A percentile compares a stretch with the other conserved stretches of the same genome.
Evolutionary conservation across 2,113 vertebrate genomes (phyloP).

Genomic region (Sapajus apella): DNA sequence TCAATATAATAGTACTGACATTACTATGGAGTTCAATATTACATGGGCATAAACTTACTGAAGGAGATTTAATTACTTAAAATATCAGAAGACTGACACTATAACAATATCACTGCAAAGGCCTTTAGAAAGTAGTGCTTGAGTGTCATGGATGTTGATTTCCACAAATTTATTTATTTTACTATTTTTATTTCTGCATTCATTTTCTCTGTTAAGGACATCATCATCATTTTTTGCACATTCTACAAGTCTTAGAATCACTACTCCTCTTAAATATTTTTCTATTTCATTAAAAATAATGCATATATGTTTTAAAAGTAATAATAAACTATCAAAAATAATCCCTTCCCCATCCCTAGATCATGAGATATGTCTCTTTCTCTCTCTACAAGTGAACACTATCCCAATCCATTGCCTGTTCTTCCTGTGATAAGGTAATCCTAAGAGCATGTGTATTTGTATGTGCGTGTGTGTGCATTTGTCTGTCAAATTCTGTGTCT

Average conservation of each 20-base stretch:
- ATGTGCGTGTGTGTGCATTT: background rate
- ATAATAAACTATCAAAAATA: background rate
- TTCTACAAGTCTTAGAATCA: background rate
- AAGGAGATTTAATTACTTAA: constrained; percentile 71
- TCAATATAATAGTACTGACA: constrained; percentile 45
- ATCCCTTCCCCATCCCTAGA: background rate
- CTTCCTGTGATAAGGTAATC: background rate
- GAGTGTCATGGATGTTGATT: constrained; percentile 17
- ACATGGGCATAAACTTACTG: constrained; percentile 54
- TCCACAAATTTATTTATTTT: background rate
- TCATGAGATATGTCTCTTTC: background rate
- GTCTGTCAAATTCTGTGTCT: background rate
- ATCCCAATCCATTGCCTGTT: background rate
- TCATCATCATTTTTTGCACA: background rate
- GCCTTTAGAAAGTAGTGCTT: constrained; percentile 42
- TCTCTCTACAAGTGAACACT: background rate
- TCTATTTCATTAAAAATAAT: background rate
- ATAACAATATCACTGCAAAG: constrained; percentile 31
- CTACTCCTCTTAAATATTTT: background rate
- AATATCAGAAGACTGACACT: constrained; percentile 56
- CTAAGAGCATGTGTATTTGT: background rate
- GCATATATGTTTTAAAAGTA: background rate
- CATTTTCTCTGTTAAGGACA: background rate
- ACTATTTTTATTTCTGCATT: background rate
- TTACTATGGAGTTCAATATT: constrained; percentile 57